These are phyloP conservation scores for Micropoecilia bifurca DNA, from an alignment of 2,797 vertebrate genomes.

Conservation along the genomic window DNA sequence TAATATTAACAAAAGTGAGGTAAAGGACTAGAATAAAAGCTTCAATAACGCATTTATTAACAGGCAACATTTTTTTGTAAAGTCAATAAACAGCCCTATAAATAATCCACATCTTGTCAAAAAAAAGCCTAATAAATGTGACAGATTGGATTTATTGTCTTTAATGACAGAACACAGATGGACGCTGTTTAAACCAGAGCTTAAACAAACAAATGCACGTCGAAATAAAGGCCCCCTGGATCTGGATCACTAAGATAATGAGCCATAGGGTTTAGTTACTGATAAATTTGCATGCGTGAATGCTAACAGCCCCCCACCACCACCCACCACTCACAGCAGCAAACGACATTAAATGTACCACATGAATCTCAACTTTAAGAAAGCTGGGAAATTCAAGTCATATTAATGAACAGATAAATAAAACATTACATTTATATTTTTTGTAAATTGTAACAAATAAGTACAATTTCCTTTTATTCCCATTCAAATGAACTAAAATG, in stretches of 20 bases:
- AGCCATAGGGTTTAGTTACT: background rate
- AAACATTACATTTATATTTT: background rate
- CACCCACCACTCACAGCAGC: background rate
- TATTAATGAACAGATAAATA: background rate
- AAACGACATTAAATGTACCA: background rate
- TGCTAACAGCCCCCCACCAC: background rate
- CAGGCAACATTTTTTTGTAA: background rate
- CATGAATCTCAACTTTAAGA: background rate
- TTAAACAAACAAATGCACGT: background rate
- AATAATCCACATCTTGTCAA: background rate
- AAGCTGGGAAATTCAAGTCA: background rate
- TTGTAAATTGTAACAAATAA: background rate
- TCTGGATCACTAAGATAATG: background rate
- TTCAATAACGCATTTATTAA: background rate
- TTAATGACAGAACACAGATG: background rate
- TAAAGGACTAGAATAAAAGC: background rate
- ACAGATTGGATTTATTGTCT: background rate
- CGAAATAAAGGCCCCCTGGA: background rate
- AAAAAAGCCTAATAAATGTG: background rate
- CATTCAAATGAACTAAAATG: background rate
- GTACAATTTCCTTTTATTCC: background rate
- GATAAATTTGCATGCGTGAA: background rate
- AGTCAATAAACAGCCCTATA: background rate
- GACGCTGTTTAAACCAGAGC: background rate
- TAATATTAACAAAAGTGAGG: slow-evolving; percentile 8